Evolutionary conservation across 1,140 invertebrate species (phyloP), one percentile per base, ranked within the genome.

Genomic region (Teleogryllus occipitalis): DNA sequence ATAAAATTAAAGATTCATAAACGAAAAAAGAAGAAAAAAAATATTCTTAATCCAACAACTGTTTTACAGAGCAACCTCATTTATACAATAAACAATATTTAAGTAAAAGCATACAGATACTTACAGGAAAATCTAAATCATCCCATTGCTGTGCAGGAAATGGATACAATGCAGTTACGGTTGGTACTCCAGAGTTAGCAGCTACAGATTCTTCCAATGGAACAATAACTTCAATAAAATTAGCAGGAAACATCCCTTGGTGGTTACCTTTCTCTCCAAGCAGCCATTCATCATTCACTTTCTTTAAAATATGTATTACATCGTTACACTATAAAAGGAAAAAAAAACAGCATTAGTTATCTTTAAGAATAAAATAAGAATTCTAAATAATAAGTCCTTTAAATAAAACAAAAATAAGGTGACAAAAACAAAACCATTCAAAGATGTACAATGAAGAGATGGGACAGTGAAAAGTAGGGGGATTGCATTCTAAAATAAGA

Each of bases 201-300:
- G 12, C 82, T 76, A 18, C 77, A 77, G 83, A 82, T 76, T 86
- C 88, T 46, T 87, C 86, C 77, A 95, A 85, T 75, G 94, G 93
- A 82, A 94, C 88, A 84, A 92, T 91, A 74, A 96, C 86, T 80
- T 95, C 89, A 74, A 96, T 89, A 87, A 94, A 96, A 84, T 91
- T 94, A 22, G 87, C 85, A 2, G 95, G 95, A 87, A 96, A 96
- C 79, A 96, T 92, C 76, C 95, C 95, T 84, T 92, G 90, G 48
- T 88, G 87, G 83, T 90, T 88, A 46, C 86, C 88, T 80, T 89
- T 83, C 82, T 88, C 89, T 6, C 95, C 95, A 80, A 90, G 90
- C 80, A 94, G 84, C 95, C 95, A 97, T 81, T 94, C 92, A n/a
- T 91, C 88, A 83, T 95, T 93, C 8, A 95, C 86, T 81, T 89